Conservation (phyloP, 1,140 invertebrate species). For the Zaprionus camerounensis region DNA sequence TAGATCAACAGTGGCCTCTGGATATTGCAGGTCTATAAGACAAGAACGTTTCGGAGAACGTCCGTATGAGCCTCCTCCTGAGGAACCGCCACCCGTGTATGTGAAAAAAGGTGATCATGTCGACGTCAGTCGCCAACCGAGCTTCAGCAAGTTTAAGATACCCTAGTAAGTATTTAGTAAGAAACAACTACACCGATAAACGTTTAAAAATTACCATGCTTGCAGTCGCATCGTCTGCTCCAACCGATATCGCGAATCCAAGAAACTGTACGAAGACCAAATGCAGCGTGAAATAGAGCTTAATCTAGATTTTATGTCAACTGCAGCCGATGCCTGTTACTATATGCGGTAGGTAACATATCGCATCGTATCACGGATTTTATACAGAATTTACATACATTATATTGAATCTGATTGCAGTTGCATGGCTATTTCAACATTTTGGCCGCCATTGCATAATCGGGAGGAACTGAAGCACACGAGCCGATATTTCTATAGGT, state of each 20-base stretch:
- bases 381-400: no score
- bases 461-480: background rate
- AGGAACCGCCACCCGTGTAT: background rate
- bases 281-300: background rate
- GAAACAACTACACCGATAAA: background rate
- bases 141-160: background rate
- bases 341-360: background rate
- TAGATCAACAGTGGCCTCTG: no score
- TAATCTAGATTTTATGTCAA: background rate
- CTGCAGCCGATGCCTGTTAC: background rate
- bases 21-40: rapidly evolving
- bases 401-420: background rate
- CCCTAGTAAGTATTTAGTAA: background rate
- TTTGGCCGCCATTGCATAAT: background rate
- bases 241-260: background rate
- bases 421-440: background rate
- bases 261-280: background rate
- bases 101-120: background rate
- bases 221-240: background rate
- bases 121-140: background rate
- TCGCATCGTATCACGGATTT: background rate
- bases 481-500: background rate
- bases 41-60: background rate
- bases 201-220: background rate
- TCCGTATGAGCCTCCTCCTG: background rate